Evolutionary conservation across 1,140 invertebrate genomes (phyloP), one percentile per base, ranked within the genome.

Genomic region (Octopus sinensis): DNA sequence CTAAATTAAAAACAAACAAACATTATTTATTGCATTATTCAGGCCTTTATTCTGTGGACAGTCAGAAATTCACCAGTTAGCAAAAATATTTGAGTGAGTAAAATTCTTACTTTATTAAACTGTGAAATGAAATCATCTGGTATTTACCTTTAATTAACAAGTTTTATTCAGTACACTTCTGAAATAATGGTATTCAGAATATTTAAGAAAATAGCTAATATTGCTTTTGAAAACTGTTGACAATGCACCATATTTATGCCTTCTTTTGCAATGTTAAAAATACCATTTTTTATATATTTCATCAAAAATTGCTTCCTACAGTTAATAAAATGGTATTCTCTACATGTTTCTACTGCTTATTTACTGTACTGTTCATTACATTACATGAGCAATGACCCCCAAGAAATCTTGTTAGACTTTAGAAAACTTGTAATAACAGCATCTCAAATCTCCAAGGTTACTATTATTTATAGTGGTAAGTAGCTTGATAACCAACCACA

Each of bases 21-120:
- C 30, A 43, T 43, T 43, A 43, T 43, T 79, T 79, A 17, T 62
- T 76, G 23, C 13, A 52, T 80, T 56, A 79, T 94, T 93, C 80
- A 89, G 89, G 81, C 89, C 90, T 56, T 83, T 92, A 23, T 91
- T 91, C 84, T 85, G 86, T 85, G 91, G 91, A 54, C 87, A 89
- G 81, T 91, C 91, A 54, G 91, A 92, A 81, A 90, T 91, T 68
- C 89, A 91, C 81, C 90, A 91, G 82, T 81, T 91, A 5, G 87
- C 85, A 43, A 91, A 90, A 81, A 91, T 91, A 84, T 91, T 91
- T 87, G 87, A 90, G 96, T 98, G 91, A 92, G 93, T 93, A 83
- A 76, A 83, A 12, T 81, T 43, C 10, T 71, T 83, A 30, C 7
- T 53, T n/a, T 52, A 5, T 7, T 68, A 13, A 12, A 13, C 12